Conservation (phyloP, 2,888 invertebrate genomes). For the Caenorhabditis macrosperma region DNA sequence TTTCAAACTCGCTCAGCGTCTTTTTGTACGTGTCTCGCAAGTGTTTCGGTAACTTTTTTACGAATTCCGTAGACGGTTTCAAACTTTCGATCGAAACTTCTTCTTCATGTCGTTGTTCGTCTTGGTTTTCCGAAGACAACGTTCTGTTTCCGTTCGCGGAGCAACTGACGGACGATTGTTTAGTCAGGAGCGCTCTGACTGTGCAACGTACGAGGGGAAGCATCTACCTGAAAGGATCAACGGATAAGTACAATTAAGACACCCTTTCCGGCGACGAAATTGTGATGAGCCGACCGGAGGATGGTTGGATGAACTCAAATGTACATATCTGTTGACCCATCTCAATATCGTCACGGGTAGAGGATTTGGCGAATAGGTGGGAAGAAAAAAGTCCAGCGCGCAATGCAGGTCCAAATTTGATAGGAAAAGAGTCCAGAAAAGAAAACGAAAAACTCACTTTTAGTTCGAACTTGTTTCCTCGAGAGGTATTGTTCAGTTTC, state of each 20-base stretch:
- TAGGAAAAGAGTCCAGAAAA: neutral
- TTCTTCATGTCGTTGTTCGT: slow-evolving; percentile 18
- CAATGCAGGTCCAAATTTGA: slow-evolving; percentile 8
- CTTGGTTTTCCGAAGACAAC: neutral
- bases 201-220: slow-evolving; percentile 17
- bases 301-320: neutral
- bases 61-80: slow-evolving; percentile 46
- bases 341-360: slow-evolving; percentile 41
- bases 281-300: slow-evolving; percentile 27
- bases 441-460: slow-evolving; percentile 30
- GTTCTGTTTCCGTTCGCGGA: neutral
- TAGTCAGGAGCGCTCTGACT: neutral
- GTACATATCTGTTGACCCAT: slow-evolving; percentile 39
- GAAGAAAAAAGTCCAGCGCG: no score
- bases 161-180: neutral
- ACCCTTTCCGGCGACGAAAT: slow-evolving; percentile 26
- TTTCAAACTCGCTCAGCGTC: slow-evolving; percentile 57
- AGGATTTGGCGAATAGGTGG: no score
- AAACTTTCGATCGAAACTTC: slow-evolving; percentile 29
- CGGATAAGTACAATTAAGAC: slow-evolving; percentile 17
- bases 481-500: slow-evolving; percentile 11
- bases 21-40: slow-evolving; percentile 24
- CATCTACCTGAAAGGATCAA: slow-evolving; percentile 47
- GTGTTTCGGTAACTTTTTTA: slow-evolving; percentile 9
- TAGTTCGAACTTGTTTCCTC: neutral